A percentile compares a stretch with the other conserved stretches of the same genome.
These are phyloP conservation scores for Mormyrops attenuatus DNA, from an alignment of 2,797 vertebrate genomes.

Conservation along the genomic window DNA sequence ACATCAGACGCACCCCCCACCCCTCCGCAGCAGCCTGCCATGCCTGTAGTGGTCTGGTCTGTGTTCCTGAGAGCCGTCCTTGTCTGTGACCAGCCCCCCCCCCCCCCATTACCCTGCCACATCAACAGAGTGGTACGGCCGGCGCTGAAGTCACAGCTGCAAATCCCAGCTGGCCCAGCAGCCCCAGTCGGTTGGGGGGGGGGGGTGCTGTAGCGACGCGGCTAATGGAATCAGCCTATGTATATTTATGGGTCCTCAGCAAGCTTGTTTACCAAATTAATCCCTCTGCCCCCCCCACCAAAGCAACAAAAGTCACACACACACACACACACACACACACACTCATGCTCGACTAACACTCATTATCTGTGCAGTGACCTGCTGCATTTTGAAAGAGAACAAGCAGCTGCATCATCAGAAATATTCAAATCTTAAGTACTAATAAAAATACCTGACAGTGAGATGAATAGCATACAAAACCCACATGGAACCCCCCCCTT, in stretches of 20 bases:
- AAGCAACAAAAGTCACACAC: background rate
- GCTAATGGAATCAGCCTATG: background rate
- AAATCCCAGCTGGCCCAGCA: background rate
- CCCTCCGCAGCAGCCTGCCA: no score
- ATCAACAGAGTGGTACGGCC: slow-evolving; percentile 5
- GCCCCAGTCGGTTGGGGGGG: background rate
- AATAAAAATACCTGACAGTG: background rate
- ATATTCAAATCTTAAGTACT: background rate
- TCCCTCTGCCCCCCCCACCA: background rate
- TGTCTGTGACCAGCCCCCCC: background rate
- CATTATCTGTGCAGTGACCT: background rate
- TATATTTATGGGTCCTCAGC: background rate
- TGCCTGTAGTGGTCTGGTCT: background rate
- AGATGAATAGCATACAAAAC: background rate
- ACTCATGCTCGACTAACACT: background rate
- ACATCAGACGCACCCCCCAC: background rate
- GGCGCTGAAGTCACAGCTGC: background rate
- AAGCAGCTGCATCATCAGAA: background rate
- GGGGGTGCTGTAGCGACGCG: background rate
- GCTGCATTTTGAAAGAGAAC: background rate
- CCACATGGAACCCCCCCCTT: background rate
- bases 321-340: background rate
- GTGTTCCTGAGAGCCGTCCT: slow-evolving; percentile 1
- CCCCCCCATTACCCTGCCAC: background rate
- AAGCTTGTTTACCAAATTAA: background rate